Evolutionary conservation across 35 echinoderm and acorn worm genomes (phyloP), one percentile per base, ranked within the genome.

Genomic region (Nesometra sesokonis): DNA sequence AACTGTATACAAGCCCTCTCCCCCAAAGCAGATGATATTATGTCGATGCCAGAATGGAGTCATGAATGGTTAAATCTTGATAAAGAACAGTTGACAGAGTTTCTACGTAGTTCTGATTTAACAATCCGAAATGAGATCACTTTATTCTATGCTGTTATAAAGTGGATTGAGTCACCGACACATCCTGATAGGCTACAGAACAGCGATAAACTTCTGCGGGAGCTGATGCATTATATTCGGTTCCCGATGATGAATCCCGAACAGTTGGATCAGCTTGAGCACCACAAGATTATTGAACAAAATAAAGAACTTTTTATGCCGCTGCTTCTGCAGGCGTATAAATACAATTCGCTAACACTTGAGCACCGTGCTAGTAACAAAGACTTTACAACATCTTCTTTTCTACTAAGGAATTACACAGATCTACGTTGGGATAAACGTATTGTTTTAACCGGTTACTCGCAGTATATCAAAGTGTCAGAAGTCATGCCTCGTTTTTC

Each of bases 21-120:
- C 32, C 95, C 95, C 0, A 97, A 97, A 52, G 95, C 95, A 33
- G 95, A 97, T 88, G 95, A 97, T 88, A 97, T 97, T 30, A 97
- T 97, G 92, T 91, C 89, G 30, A 79, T 89, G 82, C 95, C 93
- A 15, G 95, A 97, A 57, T 97, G 95, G 95, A 93, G 79, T 35
- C 84, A 83, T 35, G 95, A 97, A 79, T 97, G 95, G 95, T 84
- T 97, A 9, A 90, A 93, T 32, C 89, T 97, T 7, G 95, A 97
- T 36, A 89, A 87, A 76, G 89, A 94, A 37, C 95, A 97, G 83
- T 85, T 97, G 78, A 90, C 88, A 32, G 92, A 97, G 90, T 93
- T 97, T 86, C 78, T 97, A 52, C 91, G 90, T 37, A 97, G 95
- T 67, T 97, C 95, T 19, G 89, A 97, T 79, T 81, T 97, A 21